Percentiles rank a stretch among this genome's conserved stretches.
phyloP scores from a whole-genome alignment of 2,888 invertebrate species.

The Stenurella melanura region DNA sequence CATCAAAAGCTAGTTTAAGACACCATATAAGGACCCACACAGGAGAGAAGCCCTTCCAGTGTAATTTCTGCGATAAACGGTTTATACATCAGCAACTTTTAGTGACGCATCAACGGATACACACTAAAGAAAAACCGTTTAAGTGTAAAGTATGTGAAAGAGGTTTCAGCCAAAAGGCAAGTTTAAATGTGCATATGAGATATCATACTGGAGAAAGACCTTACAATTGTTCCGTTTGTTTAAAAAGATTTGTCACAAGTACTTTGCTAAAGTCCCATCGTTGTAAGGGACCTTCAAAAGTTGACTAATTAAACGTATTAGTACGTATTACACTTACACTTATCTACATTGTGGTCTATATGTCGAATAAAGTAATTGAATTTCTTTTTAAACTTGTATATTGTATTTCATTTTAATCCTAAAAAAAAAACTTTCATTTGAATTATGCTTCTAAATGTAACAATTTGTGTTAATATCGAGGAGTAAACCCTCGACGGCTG shows the following conservation, averaged over 20 bases:
- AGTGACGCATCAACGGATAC: conserved; percentile 66
- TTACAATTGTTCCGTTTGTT: conserved; percentile 64
- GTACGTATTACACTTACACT: too few species aligned
- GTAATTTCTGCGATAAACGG: conserved; percentile 67
- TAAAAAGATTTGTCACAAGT: conserved; percentile 55
- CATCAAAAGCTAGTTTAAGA: conserved; percentile 36
- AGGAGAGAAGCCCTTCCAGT: conserved; percentile 66
- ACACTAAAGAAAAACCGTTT: conserved; percentile 72
- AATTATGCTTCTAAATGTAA: too few species aligned
- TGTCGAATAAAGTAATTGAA: too few species aligned
- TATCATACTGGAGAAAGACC: conserved; percentile 65
- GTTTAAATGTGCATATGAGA: conserved; percentile 73
- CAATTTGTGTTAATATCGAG: too few species aligned
- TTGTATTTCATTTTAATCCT: too few species aligned
- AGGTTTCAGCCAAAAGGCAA: conserved; percentile 75
- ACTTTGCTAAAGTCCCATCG: conserved; percentile 63
- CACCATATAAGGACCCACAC: conserved; percentile 72
- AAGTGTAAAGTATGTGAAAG: conserved; percentile 76
- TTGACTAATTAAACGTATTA: too few species aligned
- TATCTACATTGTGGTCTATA: too few species aligned
- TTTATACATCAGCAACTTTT: conserved; percentile 69
- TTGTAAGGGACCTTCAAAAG: not conserved
- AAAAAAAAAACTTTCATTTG: too few species aligned
- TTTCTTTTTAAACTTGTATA: too few species aligned
- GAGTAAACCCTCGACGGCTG: too few species aligned